Evolutionary conservation across 2,113 vertebrate genomes (phyloP).

Genomic region (Talpa occidentalis): DNA sequence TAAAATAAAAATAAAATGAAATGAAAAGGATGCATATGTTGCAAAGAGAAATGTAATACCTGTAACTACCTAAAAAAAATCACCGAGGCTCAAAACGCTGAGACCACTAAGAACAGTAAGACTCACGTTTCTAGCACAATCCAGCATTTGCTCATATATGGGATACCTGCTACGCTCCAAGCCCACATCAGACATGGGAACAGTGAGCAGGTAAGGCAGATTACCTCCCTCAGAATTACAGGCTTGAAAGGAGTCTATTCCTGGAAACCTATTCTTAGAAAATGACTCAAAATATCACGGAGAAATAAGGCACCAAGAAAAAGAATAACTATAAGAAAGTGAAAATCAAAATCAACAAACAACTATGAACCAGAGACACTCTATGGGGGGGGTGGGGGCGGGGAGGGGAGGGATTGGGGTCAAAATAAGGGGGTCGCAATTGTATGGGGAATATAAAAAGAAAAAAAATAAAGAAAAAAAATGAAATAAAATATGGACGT

Average conservation of each 20-base stretch:
- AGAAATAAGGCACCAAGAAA: no score
- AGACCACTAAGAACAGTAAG: rapidly evolving
- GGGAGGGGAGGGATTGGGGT: no score
- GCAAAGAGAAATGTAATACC: background rate
- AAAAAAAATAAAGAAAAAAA: no score
- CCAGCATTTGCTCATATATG: background rate
- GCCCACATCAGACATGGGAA: rapidly evolving
- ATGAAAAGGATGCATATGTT: no score
- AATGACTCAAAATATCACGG: background rate
- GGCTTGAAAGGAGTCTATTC: background rate
- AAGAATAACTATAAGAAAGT: no score
- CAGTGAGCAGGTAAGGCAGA: background rate
- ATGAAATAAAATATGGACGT: no score
- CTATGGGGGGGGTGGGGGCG: no score
- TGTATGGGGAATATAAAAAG: no score
- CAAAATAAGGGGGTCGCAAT: no score
- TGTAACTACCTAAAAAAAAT: background rate
- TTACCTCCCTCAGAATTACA: background rate
- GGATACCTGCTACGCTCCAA: background rate
- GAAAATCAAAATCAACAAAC: no score
- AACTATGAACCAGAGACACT: no score
- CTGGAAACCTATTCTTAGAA: conserved; percentile 6
- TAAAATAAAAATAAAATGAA: no score
- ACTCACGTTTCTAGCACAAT: background rate
- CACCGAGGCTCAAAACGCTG: rapidly evolving